Base-by-base conservation (phyloP, 1,140 invertebrate species). In the Watersipora subatra region DNA sequence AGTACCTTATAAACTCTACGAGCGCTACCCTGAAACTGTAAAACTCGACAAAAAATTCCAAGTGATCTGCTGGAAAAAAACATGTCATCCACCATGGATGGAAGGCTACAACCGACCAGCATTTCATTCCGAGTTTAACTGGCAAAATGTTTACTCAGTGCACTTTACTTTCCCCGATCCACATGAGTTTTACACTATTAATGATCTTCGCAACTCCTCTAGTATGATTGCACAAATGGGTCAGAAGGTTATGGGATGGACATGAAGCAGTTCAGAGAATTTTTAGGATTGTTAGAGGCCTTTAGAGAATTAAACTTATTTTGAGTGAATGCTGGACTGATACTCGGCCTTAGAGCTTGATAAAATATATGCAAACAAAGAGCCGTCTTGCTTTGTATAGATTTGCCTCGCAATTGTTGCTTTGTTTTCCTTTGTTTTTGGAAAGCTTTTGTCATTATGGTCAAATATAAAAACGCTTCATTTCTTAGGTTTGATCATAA, bases 101-200 rank as follows among this genome's bases (percentile, higher is more conserved):
- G 63, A 66, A 2, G 64, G 71, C 17, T 73, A 68, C 64, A 69
- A 68, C 63, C 34, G 69, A 19, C 19, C 20, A 1, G 28, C 22
- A 55, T 69, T 69, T 57, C 63, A 71, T 30, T 69, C 74, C 20
- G 61, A 67, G 2, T 76, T 74, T 66, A 63, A 75, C 62, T 76
- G 73, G 73, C 62, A 61, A 1, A 73, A 75, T 27, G 69, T 66
- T 0, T 73, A 71, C 30, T 64, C 73, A 15, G 69, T 76, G 28
- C 73, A 75, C 69, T 74, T 73, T 28, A 76, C 73, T 7, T 66
- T 67, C 57, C 73, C 75, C 0, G 73, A 74, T 55, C 73, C 73
- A 1, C 64, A 65, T 0, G 73, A 71, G 46, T 70, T 70, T 25
- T 58, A 65, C 0, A 71, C 69, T 63, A 66, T 69, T 57, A 63